Percentiles rank a stretch among this genome's conserved stretches.
Evolutionary conservation across 2,113 vertebrate species (phyloP).

Genomic region (Sphyrna mokarran): DNA sequence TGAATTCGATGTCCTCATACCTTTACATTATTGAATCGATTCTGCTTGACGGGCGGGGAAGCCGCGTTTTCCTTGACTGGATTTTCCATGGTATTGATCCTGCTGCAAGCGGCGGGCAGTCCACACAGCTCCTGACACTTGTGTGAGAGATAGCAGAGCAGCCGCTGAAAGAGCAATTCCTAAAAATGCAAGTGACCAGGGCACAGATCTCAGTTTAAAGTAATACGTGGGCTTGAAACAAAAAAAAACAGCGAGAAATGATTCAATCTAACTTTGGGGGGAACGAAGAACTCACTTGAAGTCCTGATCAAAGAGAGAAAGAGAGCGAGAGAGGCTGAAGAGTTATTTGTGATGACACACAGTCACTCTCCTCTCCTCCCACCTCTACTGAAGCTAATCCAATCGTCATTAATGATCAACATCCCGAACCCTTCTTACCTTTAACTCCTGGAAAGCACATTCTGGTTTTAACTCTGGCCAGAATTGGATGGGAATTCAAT

Average conservation of each 20-base stretch:
- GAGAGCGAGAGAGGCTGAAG: no score
- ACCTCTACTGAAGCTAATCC: neutral
- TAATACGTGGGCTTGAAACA: no score
- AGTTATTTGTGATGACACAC: no score
- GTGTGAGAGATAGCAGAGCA: neutral
- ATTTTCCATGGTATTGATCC: neutral
- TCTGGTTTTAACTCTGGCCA: neutral
- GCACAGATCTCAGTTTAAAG: no score
- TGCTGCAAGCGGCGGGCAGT: neutral
- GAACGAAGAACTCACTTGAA: neutral
- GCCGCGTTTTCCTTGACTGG: neutral
- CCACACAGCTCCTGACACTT: neutral
- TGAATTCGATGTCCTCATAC: neutral
- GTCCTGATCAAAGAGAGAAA: neutral
- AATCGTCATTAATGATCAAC: constrained; percentile 16
- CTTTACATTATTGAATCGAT: constrained; percentile 16
- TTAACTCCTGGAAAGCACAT: neutral
- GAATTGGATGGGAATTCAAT: neutral
- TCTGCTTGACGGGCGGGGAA: neutral
- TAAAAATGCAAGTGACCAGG: neutral
- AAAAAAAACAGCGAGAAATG: neutral
- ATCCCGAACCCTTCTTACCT: neutral
- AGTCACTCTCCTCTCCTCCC: no score
- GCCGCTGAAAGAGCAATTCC: neutral
- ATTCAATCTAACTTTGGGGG: neutral